Percentiles rank a stretch among this genome's conserved stretches.
phyloP scores from a whole-genome alignment of 2,888 invertebrate genomes.

The Watsonalla binaria region DNA sequence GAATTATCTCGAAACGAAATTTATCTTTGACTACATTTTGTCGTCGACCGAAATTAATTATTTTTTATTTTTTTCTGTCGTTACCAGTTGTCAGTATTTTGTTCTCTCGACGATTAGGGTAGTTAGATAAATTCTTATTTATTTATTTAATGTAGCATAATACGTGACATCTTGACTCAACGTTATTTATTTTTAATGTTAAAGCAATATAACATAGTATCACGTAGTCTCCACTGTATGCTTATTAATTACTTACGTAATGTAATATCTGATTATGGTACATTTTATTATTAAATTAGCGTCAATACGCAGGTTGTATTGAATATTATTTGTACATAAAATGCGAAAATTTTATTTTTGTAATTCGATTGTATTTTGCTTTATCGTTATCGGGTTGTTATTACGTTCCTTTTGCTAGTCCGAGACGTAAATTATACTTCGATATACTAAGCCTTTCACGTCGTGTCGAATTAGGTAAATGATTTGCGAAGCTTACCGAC shows the following conservation, averaged over 20 bases:
- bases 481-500: neutral
- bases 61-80: conserved; percentile 29
- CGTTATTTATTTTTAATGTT: conserved; percentile 62
- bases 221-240: conserved; percentile 52
- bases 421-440: conserved; percentile 25
- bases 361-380: conserved; percentile 25
- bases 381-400: conserved; percentile 35
- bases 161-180: conserved; percentile 53
- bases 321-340: conserved; percentile 23
- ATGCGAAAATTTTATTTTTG: conserved; percentile 32
- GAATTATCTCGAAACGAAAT: conserved; percentile 41
- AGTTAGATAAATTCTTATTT: conserved; percentile 73
- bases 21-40: conserved; percentile 33
- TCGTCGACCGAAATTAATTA: conserved; percentile 30
- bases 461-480: neutral
- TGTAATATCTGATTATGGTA: conserved; percentile 14
- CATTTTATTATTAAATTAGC: conserved; percentile 23
- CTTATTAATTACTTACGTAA: conserved; percentile 29
- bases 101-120: conserved; percentile 61
- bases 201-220: conserved; percentile 50
- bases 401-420: conserved; percentile 55
- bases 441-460: conserved; percentile 5
- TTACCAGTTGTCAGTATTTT: conserved; percentile 66
- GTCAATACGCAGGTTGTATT: conserved; percentile 26
- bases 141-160: conserved; percentile 69